Evolutionary conservation across 2,888 invertebrate species (phyloP).

Genomic region (Encarsia formosa): DNA sequence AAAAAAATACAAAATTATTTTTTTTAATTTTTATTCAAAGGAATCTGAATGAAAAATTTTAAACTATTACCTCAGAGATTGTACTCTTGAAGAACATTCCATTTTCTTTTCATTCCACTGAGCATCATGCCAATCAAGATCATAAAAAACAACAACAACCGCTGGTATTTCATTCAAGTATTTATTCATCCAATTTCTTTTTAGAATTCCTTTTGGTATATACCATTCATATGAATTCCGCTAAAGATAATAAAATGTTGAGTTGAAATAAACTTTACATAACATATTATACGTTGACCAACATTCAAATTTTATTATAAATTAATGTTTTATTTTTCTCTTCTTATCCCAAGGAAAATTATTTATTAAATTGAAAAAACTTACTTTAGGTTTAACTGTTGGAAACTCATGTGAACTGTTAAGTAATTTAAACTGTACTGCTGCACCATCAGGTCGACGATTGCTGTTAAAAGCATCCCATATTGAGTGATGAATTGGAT

Average conservation of each 20-base stretch:
- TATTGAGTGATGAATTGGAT: conserved; percentile 83
- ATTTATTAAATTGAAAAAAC: not conserved
- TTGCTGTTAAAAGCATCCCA: conserved; percentile 90
- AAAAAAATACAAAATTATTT: conserved; percentile 28
- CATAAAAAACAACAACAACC: conserved; percentile 90
- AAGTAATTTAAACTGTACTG: conserved; percentile 79
- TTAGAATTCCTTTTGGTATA: conserved; percentile 88
- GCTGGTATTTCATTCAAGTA: conserved; percentile 87
- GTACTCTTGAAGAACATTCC: conserved; percentile 87
- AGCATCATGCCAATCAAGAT: conserved; percentile 94
- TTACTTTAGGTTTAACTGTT: conserved; percentile 69
- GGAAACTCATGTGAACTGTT: conserved; percentile 84
- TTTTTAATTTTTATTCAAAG: not conserved
- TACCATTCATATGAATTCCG: conserved; percentile 92
- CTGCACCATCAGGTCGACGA: conserved; percentile 74
- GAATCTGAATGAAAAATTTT: not conserved
- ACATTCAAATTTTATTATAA: no score
- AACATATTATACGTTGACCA: no score
- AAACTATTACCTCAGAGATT: conserved; percentile 62
- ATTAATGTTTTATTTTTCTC: no score
- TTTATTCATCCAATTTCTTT: conserved; percentile 93
- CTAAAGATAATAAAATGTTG: conserved; percentile 51
- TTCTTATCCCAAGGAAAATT: not conserved
- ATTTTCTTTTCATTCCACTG: conserved; percentile 93
- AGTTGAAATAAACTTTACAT: not conserved